Base-by-base conservation (phyloP, 2,113 vertebrate genomes). In the Macquaria ambigua region DNA sequence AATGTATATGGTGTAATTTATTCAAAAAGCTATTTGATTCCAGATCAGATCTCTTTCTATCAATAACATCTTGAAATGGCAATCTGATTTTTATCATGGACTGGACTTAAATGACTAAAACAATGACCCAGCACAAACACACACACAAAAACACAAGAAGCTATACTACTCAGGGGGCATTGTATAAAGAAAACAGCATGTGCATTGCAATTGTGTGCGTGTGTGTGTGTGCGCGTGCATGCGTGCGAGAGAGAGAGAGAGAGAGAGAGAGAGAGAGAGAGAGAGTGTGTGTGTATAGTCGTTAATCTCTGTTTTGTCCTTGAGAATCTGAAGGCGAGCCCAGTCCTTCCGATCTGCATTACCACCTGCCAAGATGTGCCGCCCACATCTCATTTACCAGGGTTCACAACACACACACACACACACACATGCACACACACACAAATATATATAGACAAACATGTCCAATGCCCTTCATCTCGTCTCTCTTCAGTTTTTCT, bases 291-390 rank as follows among this genome's bases (percentile, higher is more conserved):
- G 31, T 43, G 46, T 48, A 23, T 7, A 55, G 74, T 66, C 48
- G 63, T 89, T 89, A 84, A 85, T 90, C 76, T 84, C 69, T 23
- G 37, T 10, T 88, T 92, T 79, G 87, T 81, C 89, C 91, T 92
- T 90, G 87, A 86, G 80, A 83, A 78, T 59, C 77, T 83, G 76
- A 87, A 83, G 28, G 41, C 7, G 37, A 79, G 78, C 55, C 63
- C 55, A 56, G 70, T 78, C 86, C 87, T 87, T 89, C 82, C 89
- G 89, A 72, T 84, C 46, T 83, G 73, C 72, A 81, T 87, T 86
- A 85, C 69, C 82, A 79, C 83, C 83, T 86, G 87, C 87, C 84
- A 90, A 80, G 83, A 81, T 25, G n/a, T 2, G 2, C 74, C 39
- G 21, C 79, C 70, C 79, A 73, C 59, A 70, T 72, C 72, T 84